Percentiles rank a stretch among this genome's conserved stretches.
phyloP scores from a whole-genome alignment of 2,113 vertebrate species.

The Emydura subglobosa region DNA sequence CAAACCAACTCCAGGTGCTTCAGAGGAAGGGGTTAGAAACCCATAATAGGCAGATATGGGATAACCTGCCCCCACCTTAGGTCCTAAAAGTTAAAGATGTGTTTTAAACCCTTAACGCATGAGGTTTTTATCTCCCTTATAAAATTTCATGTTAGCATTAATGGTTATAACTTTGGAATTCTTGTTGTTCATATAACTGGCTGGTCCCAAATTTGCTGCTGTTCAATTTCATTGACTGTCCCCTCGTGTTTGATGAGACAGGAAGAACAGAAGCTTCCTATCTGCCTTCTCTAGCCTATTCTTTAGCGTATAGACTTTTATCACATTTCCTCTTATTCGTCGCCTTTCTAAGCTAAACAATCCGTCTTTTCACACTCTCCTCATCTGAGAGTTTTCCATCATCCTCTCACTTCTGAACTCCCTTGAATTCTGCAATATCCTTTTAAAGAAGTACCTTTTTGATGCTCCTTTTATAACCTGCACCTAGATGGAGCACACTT shows the following conservation, averaged over 20 bases:
- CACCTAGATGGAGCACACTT: not conserved
- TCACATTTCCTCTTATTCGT: not conserved
- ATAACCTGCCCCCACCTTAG: accelerated
- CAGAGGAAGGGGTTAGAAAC: not conserved
- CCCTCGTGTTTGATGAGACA: not conserved
- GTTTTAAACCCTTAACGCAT: not conserved
- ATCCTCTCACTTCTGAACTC: conserved; percentile 19
- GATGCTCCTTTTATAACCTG: conserved; percentile 16
- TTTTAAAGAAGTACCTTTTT: conserved; percentile 10
- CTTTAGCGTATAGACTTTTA: conserved; percentile 2
- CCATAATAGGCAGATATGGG: not conserved
- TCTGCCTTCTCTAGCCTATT: not conserved
- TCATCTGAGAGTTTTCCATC: not conserved
- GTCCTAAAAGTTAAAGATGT: not conserved
- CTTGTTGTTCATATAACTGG: not conserved
- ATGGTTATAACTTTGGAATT: not conserved
- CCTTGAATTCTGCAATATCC: not conserved
- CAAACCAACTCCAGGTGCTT: not conserved
- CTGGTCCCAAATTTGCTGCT: conserved; percentile 12
- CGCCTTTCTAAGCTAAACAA: not conserved
- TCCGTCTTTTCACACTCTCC: conserved; percentile 7
- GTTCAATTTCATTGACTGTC: not conserved
- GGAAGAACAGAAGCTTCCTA: not conserved
- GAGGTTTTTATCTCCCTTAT: not conserved
- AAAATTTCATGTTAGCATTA: not conserved